Conservation (phyloP, 2,888 invertebrate genomes). For the Ichneumon xanthorius region DNA sequence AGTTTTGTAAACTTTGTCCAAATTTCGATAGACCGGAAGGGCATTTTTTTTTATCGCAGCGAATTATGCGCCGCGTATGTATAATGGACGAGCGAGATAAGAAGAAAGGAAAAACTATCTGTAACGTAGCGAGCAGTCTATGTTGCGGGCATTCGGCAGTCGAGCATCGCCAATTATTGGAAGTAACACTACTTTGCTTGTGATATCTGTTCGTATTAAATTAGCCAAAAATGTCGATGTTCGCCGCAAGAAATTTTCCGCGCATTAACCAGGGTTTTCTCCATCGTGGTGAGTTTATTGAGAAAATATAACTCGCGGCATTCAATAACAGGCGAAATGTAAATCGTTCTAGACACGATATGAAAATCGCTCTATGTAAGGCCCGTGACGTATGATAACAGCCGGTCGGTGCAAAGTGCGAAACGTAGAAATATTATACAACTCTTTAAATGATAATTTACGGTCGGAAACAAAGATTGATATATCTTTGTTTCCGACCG, state of each 20-base stretch:
- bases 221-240: constrained; percentile 72
- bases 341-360: constrained; percentile 14
- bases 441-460: not conserved
- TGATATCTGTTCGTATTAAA: constrained; percentile 23
- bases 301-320: not conserved
- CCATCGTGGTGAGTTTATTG: constrained; percentile 71
- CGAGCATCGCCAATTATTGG: constrained; percentile 10
- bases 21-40: not conserved
- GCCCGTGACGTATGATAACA: constrained; percentile 46
- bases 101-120: not conserved
- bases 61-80: not conserved
- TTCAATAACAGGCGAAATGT: constrained; percentile 18
- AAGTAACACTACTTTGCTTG: not conserved
- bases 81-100: not conserved
- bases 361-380: constrained; percentile 37
- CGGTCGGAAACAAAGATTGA: too few relatives aligned
- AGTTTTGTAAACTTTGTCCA: not conserved
- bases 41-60: not conserved
- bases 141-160: constrained; percentile 23
- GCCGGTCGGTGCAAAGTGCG: constrained; percentile 69
- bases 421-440: constrained; percentile 50
- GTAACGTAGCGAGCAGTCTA: not conserved
- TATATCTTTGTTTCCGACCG: not conserved
- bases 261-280: constrained; percentile 70
- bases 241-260: constrained; percentile 75